Evolutionary conservation across 2,797 vertebrate species (phyloP).

Genomic region (Alcedo atthis): DNA sequence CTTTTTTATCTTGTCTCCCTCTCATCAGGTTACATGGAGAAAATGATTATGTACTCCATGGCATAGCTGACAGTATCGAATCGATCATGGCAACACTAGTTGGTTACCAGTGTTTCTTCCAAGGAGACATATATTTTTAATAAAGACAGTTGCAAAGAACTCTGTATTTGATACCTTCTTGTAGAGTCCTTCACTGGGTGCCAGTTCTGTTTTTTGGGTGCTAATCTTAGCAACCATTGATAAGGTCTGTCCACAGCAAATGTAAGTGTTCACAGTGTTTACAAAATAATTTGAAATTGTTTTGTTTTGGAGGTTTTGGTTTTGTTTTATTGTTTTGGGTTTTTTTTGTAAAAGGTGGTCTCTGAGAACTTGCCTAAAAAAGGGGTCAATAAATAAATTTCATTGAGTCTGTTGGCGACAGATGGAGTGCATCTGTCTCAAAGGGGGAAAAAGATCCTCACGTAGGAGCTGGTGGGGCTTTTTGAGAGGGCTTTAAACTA

Average conservation of each 20-base stretch:
- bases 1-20: constrained; percentile 44
- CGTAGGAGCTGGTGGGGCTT: too few relatives aligned
- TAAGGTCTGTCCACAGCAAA: not conserved
- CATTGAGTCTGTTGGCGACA: too few relatives aligned
- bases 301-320: too few relatives aligned
- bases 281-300: too few relatives aligned
- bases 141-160: constrained; percentile 84
- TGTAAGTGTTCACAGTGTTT: not conserved
- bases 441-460: too few relatives aligned
- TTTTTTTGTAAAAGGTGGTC: not conserved
- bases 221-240: not conserved
- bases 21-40: constrained; percentile 54
- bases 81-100: constrained; percentile 69
- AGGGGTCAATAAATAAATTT: not conserved
- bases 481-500: too few relatives aligned
- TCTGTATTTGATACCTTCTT: constrained; percentile 72
- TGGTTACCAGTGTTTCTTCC: constrained; percentile 81
- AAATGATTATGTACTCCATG: constrained; percentile 58
- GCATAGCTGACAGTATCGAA: constrained; percentile 67
- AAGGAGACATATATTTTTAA: constrained; percentile 88
- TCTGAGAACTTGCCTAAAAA: not conserved
- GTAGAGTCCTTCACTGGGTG: not conserved
- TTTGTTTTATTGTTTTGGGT: too few relatives aligned
- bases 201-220: not conserved
- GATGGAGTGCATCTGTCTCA: too few relatives aligned